Evolutionary conservation across 2,888 invertebrate species (phyloP), one percentile per base, ranked within the genome.

Genomic region (Cataglyphis altisquamis): DNA sequence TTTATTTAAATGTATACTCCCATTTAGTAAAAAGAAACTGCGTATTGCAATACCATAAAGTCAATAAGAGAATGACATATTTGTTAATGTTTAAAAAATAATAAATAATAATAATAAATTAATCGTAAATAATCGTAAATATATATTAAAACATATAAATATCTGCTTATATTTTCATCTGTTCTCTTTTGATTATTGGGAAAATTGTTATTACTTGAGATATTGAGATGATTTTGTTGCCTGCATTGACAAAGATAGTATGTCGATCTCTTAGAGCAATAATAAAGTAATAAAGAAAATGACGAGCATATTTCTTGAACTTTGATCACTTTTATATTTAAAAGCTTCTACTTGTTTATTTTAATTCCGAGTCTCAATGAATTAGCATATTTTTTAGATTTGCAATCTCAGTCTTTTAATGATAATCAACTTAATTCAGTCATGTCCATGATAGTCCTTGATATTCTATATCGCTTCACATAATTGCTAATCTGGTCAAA

Each of bases 271-370:
- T 18, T 2, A 68, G 9, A 10, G 12, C 12, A 48, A 48, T n/a
- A 29, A 67, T 48, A 5, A 45, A n/a, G 0, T 3, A 18, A 3
- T 48, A 29, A 67, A 1, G n/a, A 25, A 39, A 10, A 0, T 4
- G 25, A 0, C 1, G 0, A 41, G 8, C 8, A 5, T 0, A n/a
- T 8, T 6, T 5, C 32, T 48, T 70, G 80, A 48, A 86, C 86
- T 86, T 87, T 86, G 84, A 62, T 82, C 72, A 2, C 36, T 45
- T 66, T 66, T 67, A 1, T 15, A 29, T 66, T 64, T 67, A 18
- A 68, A 29, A 60, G 12, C 6, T 25, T 57, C 29, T 0, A 3
- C n/a, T 45, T 36, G 6, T 36, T 36, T 36, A 36, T 5, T 36
- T 6, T 36, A 6, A 36, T 36, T 0, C 36, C 36, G 36, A 6